Evolutionary conservation across 2,113 vertebrate genomes (phyloP), one percentile per base, ranked within the genome.

Genomic region (Pithys albifrons): DNA sequence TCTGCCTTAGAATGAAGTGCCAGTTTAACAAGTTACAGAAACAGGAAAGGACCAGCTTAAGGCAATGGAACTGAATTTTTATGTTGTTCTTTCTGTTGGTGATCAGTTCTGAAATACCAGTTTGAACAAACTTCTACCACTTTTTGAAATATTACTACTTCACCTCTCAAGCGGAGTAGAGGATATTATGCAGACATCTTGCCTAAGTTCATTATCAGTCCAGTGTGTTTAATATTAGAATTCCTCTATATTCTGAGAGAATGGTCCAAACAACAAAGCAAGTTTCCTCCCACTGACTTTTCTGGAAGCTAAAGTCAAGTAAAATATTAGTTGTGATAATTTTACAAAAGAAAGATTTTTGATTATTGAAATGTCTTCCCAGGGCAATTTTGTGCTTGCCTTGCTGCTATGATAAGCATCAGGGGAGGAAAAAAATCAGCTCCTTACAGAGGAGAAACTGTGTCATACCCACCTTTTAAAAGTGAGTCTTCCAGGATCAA

Each of bases 381-480:
- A 83, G 79, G 59, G 39, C 61, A 96, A 93, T 85, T 96, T 91
- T 93, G 48, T 83, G 59, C 85, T 88, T 95, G 77, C 61, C 75
- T 91, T 93, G 46, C 67, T 85, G 72, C 88, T 94, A 73, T 48
- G 82, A 88, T 91, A 94, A 96, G 93, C 75, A 93, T 74, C 88
- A 88, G 76, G 59, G 61, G 58, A 89, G 73, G 33, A 75, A 89
- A 88, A 91, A 93, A 77, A 84, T 55, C 91, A 64, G 72, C 75
- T 96, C 70, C 82, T 91, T 74, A 77, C 37, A 90, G 93, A 91
- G 51, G 17, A 94, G 75, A 96, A 96, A 93, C 85, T 96, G 88
- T 94, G 93, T 95, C 95, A 94, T 93, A 59, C 43, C 33, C 82
- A 83, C 90, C 88, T 96, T 96, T 95, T 92, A 94, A 90, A 96